phyloP scores from a whole-genome alignment of 1,140 invertebrate species.

The Prorops nasuta region DNA sequence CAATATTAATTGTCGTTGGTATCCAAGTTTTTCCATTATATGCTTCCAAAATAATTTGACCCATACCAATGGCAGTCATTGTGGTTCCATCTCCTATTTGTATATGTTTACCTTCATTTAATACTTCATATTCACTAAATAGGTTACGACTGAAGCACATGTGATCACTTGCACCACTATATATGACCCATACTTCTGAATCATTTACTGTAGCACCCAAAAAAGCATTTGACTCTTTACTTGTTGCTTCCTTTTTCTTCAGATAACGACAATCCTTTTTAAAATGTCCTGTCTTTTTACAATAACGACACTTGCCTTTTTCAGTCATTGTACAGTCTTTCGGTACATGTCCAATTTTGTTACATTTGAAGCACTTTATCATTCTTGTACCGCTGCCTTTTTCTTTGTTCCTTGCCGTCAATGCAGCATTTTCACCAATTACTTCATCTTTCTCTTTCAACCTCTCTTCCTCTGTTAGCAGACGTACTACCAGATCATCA shows the following conservation, averaged over 20 bases:
- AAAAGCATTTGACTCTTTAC: neutral
- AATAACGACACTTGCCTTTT: neutral
- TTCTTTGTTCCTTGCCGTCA: neutral
- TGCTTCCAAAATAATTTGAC: conserved; percentile 17
- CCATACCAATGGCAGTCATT: conserved; percentile 19
- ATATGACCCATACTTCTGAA: conserved; percentile 19
- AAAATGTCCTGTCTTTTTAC: neutral
- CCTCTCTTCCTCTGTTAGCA: conserved; percentile 30
- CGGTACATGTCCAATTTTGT: neutral
- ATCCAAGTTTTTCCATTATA: conserved; percentile 16
- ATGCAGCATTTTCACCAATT: conserved; percentile 10
- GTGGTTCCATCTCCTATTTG: conserved; percentile 22
- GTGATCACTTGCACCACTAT: conserved; percentile 26
- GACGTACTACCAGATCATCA: conserved; percentile 30
- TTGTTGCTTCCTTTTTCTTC: too few species aligned
- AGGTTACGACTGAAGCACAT: conserved; percentile 15
- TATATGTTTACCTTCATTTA: conserved; percentile 8
- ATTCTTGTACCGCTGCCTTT: neutral
- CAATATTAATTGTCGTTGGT: conserved; percentile 30
- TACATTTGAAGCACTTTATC: neutral
- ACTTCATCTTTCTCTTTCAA: neutral
- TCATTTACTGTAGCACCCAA: neutral
- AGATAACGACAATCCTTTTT: too few species aligned
- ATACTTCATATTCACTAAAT: conserved; percentile 11
- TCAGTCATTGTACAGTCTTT: too few species aligned